Base-by-base conservation (phyloP, 2,888 invertebrate species). In the Heliconius ethilla region DNA sequence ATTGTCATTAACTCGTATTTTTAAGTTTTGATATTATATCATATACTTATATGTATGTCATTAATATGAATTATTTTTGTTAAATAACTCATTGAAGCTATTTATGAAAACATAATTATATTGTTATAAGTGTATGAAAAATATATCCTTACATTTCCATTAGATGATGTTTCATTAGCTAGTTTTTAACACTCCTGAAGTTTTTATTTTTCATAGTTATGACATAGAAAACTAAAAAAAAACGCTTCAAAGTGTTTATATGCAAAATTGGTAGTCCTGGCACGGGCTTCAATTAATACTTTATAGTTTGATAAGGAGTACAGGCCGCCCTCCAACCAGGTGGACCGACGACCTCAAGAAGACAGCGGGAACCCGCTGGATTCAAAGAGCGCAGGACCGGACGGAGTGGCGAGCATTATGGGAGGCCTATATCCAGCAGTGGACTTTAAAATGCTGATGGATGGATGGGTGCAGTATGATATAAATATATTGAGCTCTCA, bases 61-160 rank as follows among this genome's bases (percentile, higher is more conserved):
- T 13, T 67, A 40, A 67, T 67, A 13, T 40, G 40, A 67, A 67
- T n/a, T 37, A 67, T 67, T 67, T 67, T 67, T 67, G n/a, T 67
- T n/a, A 67, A 67, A 67, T 67, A 67, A 67, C 67, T 78, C 37
- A 66, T 69, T 27, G 69, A 79, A 76, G 63, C 72, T 81, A 67
- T 79, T 77, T 73, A 79, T 79, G 33, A 75, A 78, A 63, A 67
- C 75, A 69, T 75, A 45, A 45, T 45, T 45, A 78, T 78, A 75
- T 76, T 78, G 75, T 70, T 72, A 70, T 80, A 82, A 73, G 80
- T 77, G 77, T 79, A 78, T 77, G 59, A 81, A 79, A 82, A 82
- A 79, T 79, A 78, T 67, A 78, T 79, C 81, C 78, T 73, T 80
- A 69, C 75, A 78, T 72, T 72, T 59, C n/a, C 25, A 77, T 70